These are phyloP conservation scores for Heliconius erato DNA, from an alignment of 2,888 invertebrate species.

Conservation along the genomic window DNA sequence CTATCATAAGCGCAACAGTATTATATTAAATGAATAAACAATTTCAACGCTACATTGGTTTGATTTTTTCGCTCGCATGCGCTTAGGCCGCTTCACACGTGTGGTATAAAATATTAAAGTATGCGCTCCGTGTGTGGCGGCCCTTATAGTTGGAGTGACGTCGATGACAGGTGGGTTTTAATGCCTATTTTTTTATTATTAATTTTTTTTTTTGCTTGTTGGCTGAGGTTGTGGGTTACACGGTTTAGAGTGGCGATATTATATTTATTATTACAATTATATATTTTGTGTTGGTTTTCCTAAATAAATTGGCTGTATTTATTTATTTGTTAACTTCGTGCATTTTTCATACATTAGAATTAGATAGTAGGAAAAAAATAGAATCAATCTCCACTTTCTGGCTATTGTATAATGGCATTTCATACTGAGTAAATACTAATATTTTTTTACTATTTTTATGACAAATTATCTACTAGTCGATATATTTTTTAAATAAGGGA, in stretches of 20 bases:
- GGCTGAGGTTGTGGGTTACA: slow-evolving; percentile 21
- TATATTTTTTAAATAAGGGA: no score
- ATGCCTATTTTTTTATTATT: slow-evolving; percentile 10
- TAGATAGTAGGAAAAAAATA: not conserved
- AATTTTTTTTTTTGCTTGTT: slow-evolving; percentile 8
- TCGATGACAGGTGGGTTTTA: slow-evolving; percentile 26
- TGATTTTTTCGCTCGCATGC: slow-evolving; percentile 44
- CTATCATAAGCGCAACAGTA: slow-evolving; percentile 35
- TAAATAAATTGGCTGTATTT: not conserved
- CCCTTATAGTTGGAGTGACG: slow-evolving; percentile 24
- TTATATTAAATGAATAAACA: slow-evolving; percentile 39
- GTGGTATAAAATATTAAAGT: not conserved
- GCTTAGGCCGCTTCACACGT: slow-evolving; percentile 11
- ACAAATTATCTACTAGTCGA: no score
- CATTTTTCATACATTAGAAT: not conserved
- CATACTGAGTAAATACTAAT: not conserved
- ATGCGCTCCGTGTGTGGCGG: slow-evolving; percentile 2
- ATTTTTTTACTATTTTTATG: not conserved
- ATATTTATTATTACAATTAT: not conserved
- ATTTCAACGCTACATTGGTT: slow-evolving; percentile 42
- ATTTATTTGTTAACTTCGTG: not conserved
- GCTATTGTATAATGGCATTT: not conserved
- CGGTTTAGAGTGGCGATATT: not conserved
- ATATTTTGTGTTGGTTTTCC: not conserved
- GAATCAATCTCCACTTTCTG: not conserved